Evolutionary conservation across 2,113 vertebrate genomes (phyloP).

Genomic region (Forbesichthys agassizii): DNA sequence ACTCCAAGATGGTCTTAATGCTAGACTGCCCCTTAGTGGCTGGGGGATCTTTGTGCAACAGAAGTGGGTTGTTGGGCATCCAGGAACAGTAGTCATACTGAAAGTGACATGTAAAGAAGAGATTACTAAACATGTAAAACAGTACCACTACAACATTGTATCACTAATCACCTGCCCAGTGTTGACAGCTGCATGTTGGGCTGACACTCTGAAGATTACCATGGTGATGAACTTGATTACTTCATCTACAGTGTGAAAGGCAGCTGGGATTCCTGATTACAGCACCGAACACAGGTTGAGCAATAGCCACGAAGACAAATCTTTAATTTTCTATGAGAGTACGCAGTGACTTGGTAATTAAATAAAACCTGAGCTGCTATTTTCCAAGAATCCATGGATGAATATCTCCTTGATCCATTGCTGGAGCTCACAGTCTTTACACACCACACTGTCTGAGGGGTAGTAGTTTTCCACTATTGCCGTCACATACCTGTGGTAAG

Average conservation of each 20-base stretch:
- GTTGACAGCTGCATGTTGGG: constrained; percentile 62
- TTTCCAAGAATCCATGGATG: constrained; percentile 70
- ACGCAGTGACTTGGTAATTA: neutral
- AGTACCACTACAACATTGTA: too few relatives aligned
- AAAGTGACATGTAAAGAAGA: neutral
- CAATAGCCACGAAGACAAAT: neutral
- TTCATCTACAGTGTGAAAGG: constrained; percentile 35
- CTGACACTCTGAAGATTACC: constrained; percentile 63
- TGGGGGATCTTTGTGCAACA: constrained; percentile 51
- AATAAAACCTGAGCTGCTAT: constrained; percentile 50
- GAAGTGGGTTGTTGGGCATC: constrained; percentile 40
- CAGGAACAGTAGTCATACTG: constrained; percentile 61
- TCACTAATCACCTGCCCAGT: constrained; percentile 55
- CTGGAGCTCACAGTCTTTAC: constrained; percentile 78
- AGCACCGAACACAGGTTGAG: neutral
- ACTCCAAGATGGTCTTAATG: constrained; percentile 44
- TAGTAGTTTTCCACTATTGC: constrained; percentile 56
- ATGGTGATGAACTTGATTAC: constrained; percentile 67
- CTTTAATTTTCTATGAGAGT: neutral
- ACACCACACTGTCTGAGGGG: constrained; percentile 43
- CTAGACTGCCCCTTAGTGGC: constrained; percentile 53
- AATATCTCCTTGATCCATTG: constrained; percentile 78
- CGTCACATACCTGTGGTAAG: constrained; percentile 69
- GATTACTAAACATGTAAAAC: too few relatives aligned
- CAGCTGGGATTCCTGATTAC: constrained; percentile 48